Evolutionary conservation across 2,797 vertebrate genomes (phyloP), one percentile per base, ranked within the genome.

Genomic region (Pristis pectinata): DNA sequence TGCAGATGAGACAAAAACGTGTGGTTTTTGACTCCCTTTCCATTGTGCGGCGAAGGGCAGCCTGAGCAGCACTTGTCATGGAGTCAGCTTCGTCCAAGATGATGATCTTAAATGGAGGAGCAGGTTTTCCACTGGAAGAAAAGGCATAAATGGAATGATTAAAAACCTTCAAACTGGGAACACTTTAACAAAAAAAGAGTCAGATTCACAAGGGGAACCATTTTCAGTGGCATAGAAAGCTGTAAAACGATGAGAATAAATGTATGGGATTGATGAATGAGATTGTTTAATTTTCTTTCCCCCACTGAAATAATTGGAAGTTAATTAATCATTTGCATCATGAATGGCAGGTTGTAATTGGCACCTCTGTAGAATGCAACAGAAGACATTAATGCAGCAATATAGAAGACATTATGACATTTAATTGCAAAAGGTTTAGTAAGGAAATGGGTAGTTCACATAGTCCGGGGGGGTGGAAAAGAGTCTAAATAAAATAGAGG

Each of bases 61-160:
- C 99, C 97, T 99, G 99, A 92, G 99, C 99, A 24, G 99, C 97
- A 0, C 96, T 97, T 0, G 99, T 99, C 99, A 99, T 99, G 0
- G 99, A 99, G 96, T 99, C 99, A 0, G 99, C 99, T 97, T 99
- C 99, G 95, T 99, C 99, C 96, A 99, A 96, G 96, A 99, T 99
- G 94, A 99, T 98, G 96, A 99, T 99, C 97, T 99, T 99, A 97
- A 99, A 99, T n/a, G 99, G 99, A 95, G 99, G 99, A 96, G 98
- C 99, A 0, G 95, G 95, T 96, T 99, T 99, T 74, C 99, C 98
- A 95, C 99, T 99, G 95, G 95, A 96, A 95, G 95, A 67, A 15
- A 94, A 22, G 7, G 27, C 19, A 82, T 22, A 64, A n/a, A 72
- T 0, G 24, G 24, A 2, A 95, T 22, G 1, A 17, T 34, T 74